phyloP scores from a whole-genome alignment of 2,113 vertebrate species.

The Triplophysa dalaica region DNA sequence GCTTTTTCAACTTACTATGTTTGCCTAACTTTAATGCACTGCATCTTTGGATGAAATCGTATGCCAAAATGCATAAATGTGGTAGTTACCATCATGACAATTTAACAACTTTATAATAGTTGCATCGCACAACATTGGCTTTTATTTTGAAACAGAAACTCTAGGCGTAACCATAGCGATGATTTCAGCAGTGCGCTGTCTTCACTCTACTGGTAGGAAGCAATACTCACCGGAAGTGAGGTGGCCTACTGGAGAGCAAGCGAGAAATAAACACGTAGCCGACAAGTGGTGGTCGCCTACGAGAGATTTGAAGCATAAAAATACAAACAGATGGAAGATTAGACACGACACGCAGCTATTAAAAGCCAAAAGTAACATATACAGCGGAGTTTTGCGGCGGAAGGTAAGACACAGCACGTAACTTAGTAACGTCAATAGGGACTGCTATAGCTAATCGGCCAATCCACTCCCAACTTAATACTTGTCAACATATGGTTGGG shows the following conservation, averaged over 20 bases:
- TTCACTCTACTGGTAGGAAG: slow-evolving; percentile 25
- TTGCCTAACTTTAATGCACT: no score
- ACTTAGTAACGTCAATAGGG: neutral
- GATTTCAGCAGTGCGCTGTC: neutral
- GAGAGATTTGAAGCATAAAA: neutral
- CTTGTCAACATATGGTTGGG: neutral
- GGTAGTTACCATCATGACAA: no score
- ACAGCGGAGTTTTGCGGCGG: slow-evolving; percentile 7
- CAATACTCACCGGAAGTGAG: slow-evolving; percentile 73
- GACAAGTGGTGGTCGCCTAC: neutral
- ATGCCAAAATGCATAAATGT: no score
- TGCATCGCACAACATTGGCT: slow-evolving; percentile 65
- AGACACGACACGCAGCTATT: neutral
- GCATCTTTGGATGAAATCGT: no score
- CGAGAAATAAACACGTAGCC: slow-evolving; percentile 80
- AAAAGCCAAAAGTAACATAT: neutral
- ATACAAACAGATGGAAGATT: slow-evolving; percentile 36
- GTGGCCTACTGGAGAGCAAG: slow-evolving; percentile 72
- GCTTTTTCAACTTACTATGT: no score
- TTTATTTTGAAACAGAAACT: slow-evolving; percentile 28
- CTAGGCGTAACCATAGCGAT: neutral
- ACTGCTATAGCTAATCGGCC: slow-evolving; percentile 19
- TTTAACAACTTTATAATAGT: neutral
- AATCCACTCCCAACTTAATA: neutral
- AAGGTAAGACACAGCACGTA: neutral